Percentiles rank a stretch among this genome's conserved stretches.
These are phyloP conservation scores for Zaprionus camerounensis DNA, from an alignment of 1,140 invertebrate genomes.

Conservation along the genomic window DNA sequence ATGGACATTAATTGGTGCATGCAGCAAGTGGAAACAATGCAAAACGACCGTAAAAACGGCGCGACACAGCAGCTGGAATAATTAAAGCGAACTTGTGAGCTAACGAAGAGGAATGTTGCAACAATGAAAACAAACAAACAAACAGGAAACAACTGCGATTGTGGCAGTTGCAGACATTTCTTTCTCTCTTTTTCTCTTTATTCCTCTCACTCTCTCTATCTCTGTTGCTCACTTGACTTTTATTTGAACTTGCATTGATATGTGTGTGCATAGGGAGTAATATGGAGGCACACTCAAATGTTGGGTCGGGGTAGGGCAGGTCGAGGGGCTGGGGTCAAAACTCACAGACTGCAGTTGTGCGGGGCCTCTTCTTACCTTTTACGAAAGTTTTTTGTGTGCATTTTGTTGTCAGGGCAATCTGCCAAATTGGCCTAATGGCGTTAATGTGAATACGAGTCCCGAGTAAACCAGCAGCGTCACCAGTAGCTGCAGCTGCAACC, in stretches of 20 bases:
- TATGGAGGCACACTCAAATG: too few relatives aligned
- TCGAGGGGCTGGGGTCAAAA: neutral
- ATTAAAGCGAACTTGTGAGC: conserved; percentile 69
- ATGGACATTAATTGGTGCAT: conserved; percentile 73
- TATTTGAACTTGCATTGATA: conserved; percentile 80
- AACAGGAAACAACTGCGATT: conserved; percentile 49
- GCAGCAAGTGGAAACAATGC: conserved; percentile 31
- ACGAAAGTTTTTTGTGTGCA: conserved; percentile 58
- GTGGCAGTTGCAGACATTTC: conserved; percentile 51
- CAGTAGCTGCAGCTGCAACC: conserved; percentile 38
- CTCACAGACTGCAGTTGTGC: conserved; percentile 33
- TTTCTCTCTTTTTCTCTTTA: neutral
- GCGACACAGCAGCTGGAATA: conserved; percentile 56
- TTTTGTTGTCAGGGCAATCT: conserved; percentile 64
- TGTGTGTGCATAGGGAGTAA: conserved; percentile 28
- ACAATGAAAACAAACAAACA: conserved; percentile 41
- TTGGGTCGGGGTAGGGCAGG: neutral
- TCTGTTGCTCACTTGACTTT: conserved; percentile 75
- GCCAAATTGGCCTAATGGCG: conserved; percentile 82
- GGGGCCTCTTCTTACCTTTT: conserved; percentile 71
- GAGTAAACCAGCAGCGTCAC: conserved; percentile 59
- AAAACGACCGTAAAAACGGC: conserved; percentile 31
- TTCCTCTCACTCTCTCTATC: conserved; percentile 35
- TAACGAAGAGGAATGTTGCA: conserved; percentile 76
- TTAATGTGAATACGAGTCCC: conserved; percentile 79